These are phyloP conservation scores for Excalfactoria chinensis DNA, from an alignment of 2,113 vertebrate genomes.

Conservation along the genomic window DNA sequence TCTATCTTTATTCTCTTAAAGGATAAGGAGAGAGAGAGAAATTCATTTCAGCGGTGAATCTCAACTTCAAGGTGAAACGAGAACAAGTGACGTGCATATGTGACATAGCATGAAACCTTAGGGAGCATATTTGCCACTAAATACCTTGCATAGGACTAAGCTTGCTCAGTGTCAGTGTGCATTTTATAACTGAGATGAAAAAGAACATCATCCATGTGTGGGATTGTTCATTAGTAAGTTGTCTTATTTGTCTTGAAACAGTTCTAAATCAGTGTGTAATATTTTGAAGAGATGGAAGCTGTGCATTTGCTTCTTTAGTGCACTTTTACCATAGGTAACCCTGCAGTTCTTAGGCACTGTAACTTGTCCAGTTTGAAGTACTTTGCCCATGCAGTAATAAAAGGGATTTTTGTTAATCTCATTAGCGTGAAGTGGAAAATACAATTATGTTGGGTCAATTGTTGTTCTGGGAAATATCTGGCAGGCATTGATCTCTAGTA, in stretches of 20 bases:
- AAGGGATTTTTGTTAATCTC: background rate
- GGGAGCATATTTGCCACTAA: background rate
- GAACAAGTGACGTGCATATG: background rate
- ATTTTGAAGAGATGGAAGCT: background rate
- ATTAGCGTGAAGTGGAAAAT: background rate
- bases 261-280: background rate
- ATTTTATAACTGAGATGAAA: background rate
- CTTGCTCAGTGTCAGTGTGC: background rate
- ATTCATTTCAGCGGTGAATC: background rate
- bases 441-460: background rate
- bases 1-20: background rate
- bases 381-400: background rate
- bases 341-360: background rate
- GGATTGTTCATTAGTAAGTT: background rate
- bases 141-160: background rate
- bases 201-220: rapidly evolving
- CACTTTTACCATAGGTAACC: background rate
- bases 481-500: background rate
- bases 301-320: background rate
- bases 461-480: background rate
- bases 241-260: background rate
- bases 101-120: background rate
- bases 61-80: background rate
- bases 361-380: background rate
- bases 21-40: background rate